phyloP scores from a whole-genome alignment of 2,888 invertebrate genomes.

The Trichopria drosophilae region DNA sequence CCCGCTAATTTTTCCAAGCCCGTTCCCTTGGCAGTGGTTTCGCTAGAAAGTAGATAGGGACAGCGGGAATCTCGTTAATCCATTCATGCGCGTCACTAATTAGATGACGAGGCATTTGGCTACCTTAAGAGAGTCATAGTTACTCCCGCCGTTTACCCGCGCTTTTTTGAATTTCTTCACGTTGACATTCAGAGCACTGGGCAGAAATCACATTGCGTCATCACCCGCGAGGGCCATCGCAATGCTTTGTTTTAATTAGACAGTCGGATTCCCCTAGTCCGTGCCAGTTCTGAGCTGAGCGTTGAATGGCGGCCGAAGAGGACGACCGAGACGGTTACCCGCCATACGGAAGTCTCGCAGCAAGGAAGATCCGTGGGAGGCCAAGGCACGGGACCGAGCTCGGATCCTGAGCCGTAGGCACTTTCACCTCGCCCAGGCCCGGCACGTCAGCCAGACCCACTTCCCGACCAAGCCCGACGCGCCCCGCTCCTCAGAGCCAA shows the following conservation, averaged over 20 bases:
- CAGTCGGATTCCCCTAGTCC: conserved; percentile 60
- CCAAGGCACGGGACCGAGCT: conserved; percentile 59
- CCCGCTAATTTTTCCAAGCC: conserved; percentile 70
- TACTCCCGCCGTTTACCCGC: conserved; percentile 66
- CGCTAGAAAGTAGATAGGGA: conserved; percentile 52
- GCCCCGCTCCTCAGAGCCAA: conserved; percentile 72
- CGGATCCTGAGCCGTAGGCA: conserved; percentile 44
- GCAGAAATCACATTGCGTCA: conserved; percentile 72
- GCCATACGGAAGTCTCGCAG: conserved; percentile 40
- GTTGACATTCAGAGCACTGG: conserved; percentile 69
- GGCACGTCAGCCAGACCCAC: conserved; percentile 38
- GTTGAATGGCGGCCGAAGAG: conserved; percentile 55
- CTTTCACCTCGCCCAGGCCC: conserved; percentile 39
- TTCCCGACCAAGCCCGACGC: conserved; percentile 65
- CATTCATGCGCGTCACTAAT: conserved; percentile 32
- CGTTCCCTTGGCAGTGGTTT: conserved; percentile 69
- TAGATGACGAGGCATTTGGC: conserved; percentile 12
- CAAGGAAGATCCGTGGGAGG: conserved; percentile 53
- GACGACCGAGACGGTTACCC: too few relatives aligned
- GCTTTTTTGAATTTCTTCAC: conserved; percentile 69
- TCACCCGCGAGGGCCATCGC: conserved; percentile 66
- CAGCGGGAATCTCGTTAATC: conserved; percentile 33
- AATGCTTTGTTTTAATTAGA: conserved; percentile 60
- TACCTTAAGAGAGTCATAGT: conserved; percentile 44
- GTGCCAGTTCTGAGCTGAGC: conserved; percentile 60